Conservation (phyloP, 1,140 invertebrate species). For the Drosophila nasuta region DNA sequence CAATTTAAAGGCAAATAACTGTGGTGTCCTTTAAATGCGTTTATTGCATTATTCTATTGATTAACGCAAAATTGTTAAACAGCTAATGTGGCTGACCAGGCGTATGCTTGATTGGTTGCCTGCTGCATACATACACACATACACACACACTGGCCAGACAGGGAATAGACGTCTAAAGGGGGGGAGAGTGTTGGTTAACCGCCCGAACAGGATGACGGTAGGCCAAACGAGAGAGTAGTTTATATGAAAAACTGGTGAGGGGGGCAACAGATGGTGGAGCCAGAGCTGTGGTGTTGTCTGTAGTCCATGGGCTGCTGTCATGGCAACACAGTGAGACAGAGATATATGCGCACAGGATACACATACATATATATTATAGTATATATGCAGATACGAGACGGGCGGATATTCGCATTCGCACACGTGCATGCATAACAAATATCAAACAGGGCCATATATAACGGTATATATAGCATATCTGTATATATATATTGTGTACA, state of each 20-base stretch:
- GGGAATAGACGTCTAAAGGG: slow-evolving; percentile 13
- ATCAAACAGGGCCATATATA: slow-evolving; percentile 55
- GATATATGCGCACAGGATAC: slow-evolving; percentile 41
- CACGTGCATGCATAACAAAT: slow-evolving; percentile 76
- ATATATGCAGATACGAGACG: slow-evolving; percentile 27
- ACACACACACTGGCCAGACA: slow-evolving; percentile 30
- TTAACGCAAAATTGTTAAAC: slow-evolving; percentile 28
- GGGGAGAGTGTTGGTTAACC: slow-evolving; percentile 36
- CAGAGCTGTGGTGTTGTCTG: slow-evolving; percentile 36
- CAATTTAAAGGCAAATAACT: background rate
- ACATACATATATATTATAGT: slow-evolving; percentile 23
- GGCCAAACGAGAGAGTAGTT: slow-evolving; percentile 15
- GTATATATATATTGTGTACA: slow-evolving; percentile 20
- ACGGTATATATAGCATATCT: slow-evolving; percentile 30
- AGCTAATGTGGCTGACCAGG: slow-evolving; percentile 5
- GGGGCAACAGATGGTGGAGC: slow-evolving; percentile 26
- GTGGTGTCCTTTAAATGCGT: background rate
- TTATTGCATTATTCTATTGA: slow-evolving; percentile 24
- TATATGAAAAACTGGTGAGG: background rate
- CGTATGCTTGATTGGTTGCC: slow-evolving; percentile 29
- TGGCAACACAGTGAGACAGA: slow-evolving; percentile 47
- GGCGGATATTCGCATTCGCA: slow-evolving; percentile 48
- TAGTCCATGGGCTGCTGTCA: slow-evolving; percentile 56
- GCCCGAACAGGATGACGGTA: slow-evolving; percentile 43
- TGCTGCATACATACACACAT: background rate